These are phyloP conservation scores for Pteruthius melanotis DNA, from an alignment of 2,113 vertebrate genomes.

Conservation along the genomic window DNA sequence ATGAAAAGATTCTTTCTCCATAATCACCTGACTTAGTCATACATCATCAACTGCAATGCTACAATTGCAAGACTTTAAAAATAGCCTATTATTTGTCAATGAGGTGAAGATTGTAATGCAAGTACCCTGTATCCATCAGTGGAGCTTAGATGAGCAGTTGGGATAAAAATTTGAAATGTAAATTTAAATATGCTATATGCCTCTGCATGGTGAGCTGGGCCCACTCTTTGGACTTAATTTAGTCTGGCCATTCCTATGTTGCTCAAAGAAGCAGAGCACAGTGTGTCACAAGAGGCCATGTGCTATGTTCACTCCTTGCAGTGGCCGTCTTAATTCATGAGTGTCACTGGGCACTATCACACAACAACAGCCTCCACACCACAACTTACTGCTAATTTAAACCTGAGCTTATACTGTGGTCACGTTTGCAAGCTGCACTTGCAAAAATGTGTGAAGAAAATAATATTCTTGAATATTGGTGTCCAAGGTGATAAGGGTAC, in stretches of 20 bases:
- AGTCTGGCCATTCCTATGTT: background rate
- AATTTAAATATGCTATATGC: background rate
- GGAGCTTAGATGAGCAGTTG: background rate
- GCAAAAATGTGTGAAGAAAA: background rate
- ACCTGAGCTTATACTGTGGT: background rate
- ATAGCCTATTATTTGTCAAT: background rate
- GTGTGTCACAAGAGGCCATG: accelerated
- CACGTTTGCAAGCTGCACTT: background rate
- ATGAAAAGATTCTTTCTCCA: background rate
- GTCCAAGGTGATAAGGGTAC: background rate
- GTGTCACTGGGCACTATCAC: background rate
- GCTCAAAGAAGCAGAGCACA: background rate
- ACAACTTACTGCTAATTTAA: background rate
- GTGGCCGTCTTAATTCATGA: background rate
- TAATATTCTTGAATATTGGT: background rate
- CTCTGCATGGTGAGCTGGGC: background rate
- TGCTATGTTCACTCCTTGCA: background rate
- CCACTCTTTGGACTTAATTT: background rate
- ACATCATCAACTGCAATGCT: background rate
- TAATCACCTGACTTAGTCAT: background rate
- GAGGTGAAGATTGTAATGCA: background rate
- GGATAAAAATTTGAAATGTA: background rate
- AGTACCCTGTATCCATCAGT: background rate
- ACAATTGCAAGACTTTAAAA: background rate
- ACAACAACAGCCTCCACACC: background rate